Conservation (phyloP, 1,140 invertebrate species). For the Trachymyrmex cornetzi region DNA sequence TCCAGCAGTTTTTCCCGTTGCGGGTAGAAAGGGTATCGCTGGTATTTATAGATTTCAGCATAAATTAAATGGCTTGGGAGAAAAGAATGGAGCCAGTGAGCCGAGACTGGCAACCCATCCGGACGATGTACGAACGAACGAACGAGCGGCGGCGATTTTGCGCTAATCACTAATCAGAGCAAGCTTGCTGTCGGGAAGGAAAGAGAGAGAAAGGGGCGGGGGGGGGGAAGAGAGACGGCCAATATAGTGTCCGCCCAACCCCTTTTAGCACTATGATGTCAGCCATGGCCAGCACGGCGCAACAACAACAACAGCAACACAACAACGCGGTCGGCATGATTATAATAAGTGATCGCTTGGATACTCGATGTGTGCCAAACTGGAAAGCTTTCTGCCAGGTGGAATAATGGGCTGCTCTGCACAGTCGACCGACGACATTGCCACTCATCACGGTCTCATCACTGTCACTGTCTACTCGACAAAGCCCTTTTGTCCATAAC, state of each 20-base stretch:
- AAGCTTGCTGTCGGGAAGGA: slow-evolving; percentile 65
- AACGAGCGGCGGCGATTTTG: slow-evolving; percentile 74
- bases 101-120: slow-evolving; percentile 76
- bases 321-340: slow-evolving; percentile 76
- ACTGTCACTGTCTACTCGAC: slow-evolving; percentile 78
- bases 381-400: slow-evolving; percentile 79
- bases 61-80: slow-evolving; percentile 77
- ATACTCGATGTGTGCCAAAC: slow-evolving; percentile 80
- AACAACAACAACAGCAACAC: slow-evolving; percentile 65
- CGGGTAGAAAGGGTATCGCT: slow-evolving; percentile 53
- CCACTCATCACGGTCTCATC: slow-evolving; percentile 79
- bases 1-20: slow-evolving; percentile 63
- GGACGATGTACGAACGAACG: slow-evolving; percentile 74
- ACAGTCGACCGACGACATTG: slow-evolving; percentile 79
- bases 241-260: slow-evolving; percentile 64
- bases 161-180: slow-evolving; percentile 79
- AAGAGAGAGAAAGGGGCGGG: background rate
- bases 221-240: slow-evolving; percentile 43
- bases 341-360: slow-evolving; percentile 79
- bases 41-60: slow-evolving; percentile 78
- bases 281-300: slow-evolving; percentile 71
- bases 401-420: slow-evolving; percentile 78
- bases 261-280: slow-evolving; percentile 74
- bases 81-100: slow-evolving; percentile 77
- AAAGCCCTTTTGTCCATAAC: slow-evolving; percentile 76